Evolutionary conservation across 2,797 vertebrate genomes (phyloP), one percentile per base, ranked within the genome.

Genomic region (Atherinosoma microstoma): DNA sequence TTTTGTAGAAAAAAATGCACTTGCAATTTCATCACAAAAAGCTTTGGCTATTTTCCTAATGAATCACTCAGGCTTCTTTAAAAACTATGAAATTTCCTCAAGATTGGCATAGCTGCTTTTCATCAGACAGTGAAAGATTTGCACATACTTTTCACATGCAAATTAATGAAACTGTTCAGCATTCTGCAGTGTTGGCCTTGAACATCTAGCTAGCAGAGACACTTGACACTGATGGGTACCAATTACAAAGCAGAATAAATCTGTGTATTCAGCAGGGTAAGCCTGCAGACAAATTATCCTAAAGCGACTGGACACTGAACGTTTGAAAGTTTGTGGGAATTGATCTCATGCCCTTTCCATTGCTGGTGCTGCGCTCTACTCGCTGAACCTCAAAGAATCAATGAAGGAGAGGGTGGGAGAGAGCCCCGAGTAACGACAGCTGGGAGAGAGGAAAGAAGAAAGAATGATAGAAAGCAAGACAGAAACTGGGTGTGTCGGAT

Each of bases 191-290:
- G 54, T 30, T 72, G 79, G 73, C 75, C 79, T 64, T 32, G 56
- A 68, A 84, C 76, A 71, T 80, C 51, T 24, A 70, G 67, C 82
- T 22, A 47, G 80, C 71, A 76, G 80, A 84, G 76, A 84, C 82
- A 78, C 75, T 89, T 90, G 90, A 92, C 89, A 88, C 78, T 80
- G 89, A 90, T 82, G 79, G 79, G 75, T 76, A 80, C 76, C 90
- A 91, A 90, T 91, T 90, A 89, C 85, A 82, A 86, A 77, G 78
- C 79, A 73, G 78, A 87, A 86, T 79, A 78, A 73, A 84, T 84
- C 75, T 78, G 73, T 72, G 79, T 75, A 56, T 84, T 82, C 80
- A 58, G 74, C 27, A 34, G 82, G 82, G 79, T 67, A 9, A 77
- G 77, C 80, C 76, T 82, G 75, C 73, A 65, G 85, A 79, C 85